Evolutionary conservation across 2,888 invertebrate species (phyloP), one percentile per base, ranked within the genome.

Genomic region (Ceraclea dissimilis): DNA sequence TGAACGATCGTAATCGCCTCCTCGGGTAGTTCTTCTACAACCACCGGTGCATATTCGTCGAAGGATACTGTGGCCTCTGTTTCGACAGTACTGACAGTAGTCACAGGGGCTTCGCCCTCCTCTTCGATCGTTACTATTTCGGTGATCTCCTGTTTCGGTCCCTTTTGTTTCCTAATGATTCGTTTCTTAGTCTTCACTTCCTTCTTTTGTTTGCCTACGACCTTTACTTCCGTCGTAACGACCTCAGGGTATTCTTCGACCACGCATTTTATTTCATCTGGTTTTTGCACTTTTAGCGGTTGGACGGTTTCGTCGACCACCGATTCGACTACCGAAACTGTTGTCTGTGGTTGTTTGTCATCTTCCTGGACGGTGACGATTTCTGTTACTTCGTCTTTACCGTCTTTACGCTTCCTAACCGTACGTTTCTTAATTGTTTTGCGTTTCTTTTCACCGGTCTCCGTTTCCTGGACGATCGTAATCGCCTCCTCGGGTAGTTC

Each of bases 51-150:
- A 10, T 26, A 26, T 26, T 26, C 26, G 26, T 26, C 26, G 10
- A 6, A 6, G 5, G 26, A 26, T 4, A 26, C 26, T 26, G 26
- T 26, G 26, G 26, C 26, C 5, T 26, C 26, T 26, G 26, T 26
- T 26, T 26, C 26, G 26, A 26, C 26, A 26, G 26, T 26, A 10
- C 26, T 26, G 5, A 74, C 67, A 0, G 69, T 71, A 0, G 70
- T 71, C 0, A 70, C 64, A 0, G 72, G 71, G 1, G 63, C 64
- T 50, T 72, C 69, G 19, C 70, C 71, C 2, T 74, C 72, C 51
- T 71, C 69, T 58, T 75, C 69, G n/a, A 73, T 66, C 2, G 76
- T 78, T 2, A 72, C 68, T 13, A 73, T 73, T 63, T 67, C 65
- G 10, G 66, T 67, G 13, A 64, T 52, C 58, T 67, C 65, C 57